Evolutionary conservation across 2,888 invertebrate species (phyloP), one percentile per base, ranked within the genome.

Genomic region (Synergus umbraculus): DNA sequence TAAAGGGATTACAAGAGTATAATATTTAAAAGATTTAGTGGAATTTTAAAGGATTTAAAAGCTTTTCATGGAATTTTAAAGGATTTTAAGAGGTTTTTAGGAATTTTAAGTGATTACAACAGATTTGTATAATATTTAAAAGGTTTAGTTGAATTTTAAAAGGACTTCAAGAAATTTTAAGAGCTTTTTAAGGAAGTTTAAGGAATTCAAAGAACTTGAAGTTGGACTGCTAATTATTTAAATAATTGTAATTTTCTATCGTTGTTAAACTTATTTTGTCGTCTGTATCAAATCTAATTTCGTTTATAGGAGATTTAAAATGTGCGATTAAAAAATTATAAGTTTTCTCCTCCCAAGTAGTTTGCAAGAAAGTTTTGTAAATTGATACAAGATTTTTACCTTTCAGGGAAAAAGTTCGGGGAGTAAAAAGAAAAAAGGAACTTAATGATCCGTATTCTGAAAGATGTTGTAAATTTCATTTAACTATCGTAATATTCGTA

Each of bases 341-440:
- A 73, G 22, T n/a, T 37, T 37, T 43, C 43, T 66, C 2, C 29
- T 46, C 41, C 54, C 0, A 37, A 54, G 73, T 41, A 37, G 12
- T 10, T 37, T n/a, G 54, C n/a, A 15, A 58, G 41, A 22, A 58
- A 73, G 29, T 58, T 73, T 73, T 41, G n/a, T 54, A 73, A 73
- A 73, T 73, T 73, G 41, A 73, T 73, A 73, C 18, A 54, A 54
- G 37, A n/a, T 73, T 58, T 58, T 58, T 73, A n/a, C 10, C 54
- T 41, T 15, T n/a, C 41, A 54, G 49, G 15, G 22, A 10, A 73
- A 18, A 73, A 54, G 54, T 73, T 73, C 54, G 12, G 54, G 12
- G 18, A 37, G 54, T 41, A 73, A 54, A 58, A 22, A 29, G 54
- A n/a, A 41, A 73, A 58, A 73, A 73, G 73, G 15, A 58, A 73